Conservation (phyloP, 2,113 vertebrate species). For the Chamaea fasciata region DNA sequence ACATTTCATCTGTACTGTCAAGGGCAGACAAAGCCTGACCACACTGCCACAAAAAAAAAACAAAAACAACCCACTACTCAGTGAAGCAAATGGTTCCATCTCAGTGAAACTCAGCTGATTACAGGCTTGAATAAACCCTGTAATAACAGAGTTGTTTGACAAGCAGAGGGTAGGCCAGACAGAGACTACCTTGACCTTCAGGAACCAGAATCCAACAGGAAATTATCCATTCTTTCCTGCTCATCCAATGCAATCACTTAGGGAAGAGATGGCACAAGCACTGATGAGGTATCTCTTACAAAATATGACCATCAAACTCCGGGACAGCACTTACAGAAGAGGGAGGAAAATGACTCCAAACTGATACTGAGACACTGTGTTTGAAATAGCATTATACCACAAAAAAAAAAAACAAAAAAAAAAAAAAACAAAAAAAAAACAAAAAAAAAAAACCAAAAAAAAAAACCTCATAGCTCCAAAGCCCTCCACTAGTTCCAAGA, state of each 20-base stretch:
- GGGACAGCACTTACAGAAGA: not conserved
- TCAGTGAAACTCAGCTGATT: not conserved
- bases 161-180: not conserved
- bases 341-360: not conserved
- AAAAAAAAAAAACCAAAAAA: not conserved
- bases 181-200: conserved; percentile 12
- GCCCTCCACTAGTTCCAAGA: not conserved
- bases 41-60: not conserved
- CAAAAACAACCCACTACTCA: not conserved
- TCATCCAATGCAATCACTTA: not conserved
- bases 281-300: not conserved
- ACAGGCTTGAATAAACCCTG: conserved; percentile 4
- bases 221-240: conserved; percentile 11
- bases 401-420: not conserved
- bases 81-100: not conserved
- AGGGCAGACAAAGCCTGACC: not conserved
- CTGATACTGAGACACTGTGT: not conserved
- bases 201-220: conserved; percentile 40
- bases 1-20: not conserved
- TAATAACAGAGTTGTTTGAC: conserved; percentile 19
- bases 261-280: not conserved
- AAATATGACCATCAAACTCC: not conserved
- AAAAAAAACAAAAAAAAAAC: not conserved
- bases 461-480: not conserved
- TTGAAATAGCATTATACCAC: not conserved